These are phyloP conservation scores for Pachyrhynchus sulphureomaculatus DNA, from an alignment of 1,140 invertebrate genomes.

Conservation along the genomic window DNA sequence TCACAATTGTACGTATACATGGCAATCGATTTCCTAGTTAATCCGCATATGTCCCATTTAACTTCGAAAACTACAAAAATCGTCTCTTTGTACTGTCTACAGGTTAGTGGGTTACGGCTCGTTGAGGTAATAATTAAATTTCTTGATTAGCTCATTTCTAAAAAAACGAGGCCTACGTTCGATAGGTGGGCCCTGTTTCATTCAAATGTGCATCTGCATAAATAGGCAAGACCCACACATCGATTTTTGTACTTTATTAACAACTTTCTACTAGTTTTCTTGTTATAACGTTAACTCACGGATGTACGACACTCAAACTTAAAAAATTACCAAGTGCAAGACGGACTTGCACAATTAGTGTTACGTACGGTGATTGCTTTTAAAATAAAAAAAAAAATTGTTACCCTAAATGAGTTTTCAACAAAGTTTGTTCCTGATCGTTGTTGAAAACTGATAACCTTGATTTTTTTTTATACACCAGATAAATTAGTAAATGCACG, in stretches of 20 bases:
- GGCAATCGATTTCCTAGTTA: no score
- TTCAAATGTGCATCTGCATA: slow-evolving; percentile 30
- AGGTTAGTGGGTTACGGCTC: slow-evolving; percentile 27
- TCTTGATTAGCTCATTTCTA: slow-evolving; percentile 6
- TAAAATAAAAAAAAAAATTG: no score
- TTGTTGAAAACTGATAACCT: no score
- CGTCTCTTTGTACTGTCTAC: slow-evolving; percentile 10
- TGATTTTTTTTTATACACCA: no score
- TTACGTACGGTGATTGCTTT: no score
- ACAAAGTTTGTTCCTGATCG: no score
- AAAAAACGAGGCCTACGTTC: slow-evolving; percentile 22
- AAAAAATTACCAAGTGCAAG: no score
- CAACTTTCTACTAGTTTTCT: slow-evolving; percentile 16
- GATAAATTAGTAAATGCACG: no score
- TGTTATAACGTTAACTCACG: not conserved
- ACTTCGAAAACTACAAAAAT: not conserved
- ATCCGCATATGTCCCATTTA: not conserved
- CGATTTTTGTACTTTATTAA: slow-evolving; percentile 17
- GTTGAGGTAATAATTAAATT: slow-evolving; percentile 24
- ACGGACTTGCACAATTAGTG: no score
- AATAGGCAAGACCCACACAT: slow-evolving; percentile 27
- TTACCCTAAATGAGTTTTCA: no score
- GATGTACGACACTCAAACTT: not conserved
- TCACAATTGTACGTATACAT: no score
- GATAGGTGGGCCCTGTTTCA: slow-evolving; percentile 21